Base-by-base conservation (phyloP, 2,113 vertebrate genomes). In the Synchiropus splendidus region DNA sequence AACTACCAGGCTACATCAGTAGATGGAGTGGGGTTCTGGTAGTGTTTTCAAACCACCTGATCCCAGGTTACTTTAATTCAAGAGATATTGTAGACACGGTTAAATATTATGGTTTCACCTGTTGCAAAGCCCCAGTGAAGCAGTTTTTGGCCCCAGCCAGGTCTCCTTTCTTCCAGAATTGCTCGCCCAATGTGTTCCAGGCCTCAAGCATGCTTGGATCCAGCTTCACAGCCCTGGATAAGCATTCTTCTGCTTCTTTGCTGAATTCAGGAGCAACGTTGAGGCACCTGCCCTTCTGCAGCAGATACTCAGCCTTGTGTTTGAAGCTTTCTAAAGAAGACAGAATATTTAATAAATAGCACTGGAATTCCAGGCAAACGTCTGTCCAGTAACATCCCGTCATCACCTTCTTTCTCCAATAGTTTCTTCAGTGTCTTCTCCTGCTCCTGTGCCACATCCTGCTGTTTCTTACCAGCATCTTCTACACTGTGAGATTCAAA, bases 111-210 rank as follows among this genome's bases (percentile, higher is more conserved):
- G 10, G 21, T 12, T 10, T 36, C 2, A 78, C 91, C 59, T 92
- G 88, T 42, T 87, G 86, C 49, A 90, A 74, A 9, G 90, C 89
- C 67, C 91, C 90, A 8, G 85, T 85, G 63, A 94, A 92, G 75
- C 90, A 94, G 67, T 87, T 90, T 43, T 88, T 87, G 32, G 91
- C 90, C 18, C 83, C 85, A 0, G 56, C 60, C 30, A 94, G 38
- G 45, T 94, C 91, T 31, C 87, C 87, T 64, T 91, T 93, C 64
- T 90, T 92, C 91, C 91, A 94, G 80, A 89, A 91, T 69, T 91
- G 88, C 69, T 94, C 91, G 10, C 91, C 91, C 56, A 94, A 63
- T 18, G 85, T 87, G 79, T 93, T 94, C 91, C 91, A 93, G 36
- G 83, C 91, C 46, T 92, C 89, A 3, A 92, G 86, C 51, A 93